Conservation (phyloP, 2,797 vertebrate genomes). For the Petrocephalus schoutedeni region DNA sequence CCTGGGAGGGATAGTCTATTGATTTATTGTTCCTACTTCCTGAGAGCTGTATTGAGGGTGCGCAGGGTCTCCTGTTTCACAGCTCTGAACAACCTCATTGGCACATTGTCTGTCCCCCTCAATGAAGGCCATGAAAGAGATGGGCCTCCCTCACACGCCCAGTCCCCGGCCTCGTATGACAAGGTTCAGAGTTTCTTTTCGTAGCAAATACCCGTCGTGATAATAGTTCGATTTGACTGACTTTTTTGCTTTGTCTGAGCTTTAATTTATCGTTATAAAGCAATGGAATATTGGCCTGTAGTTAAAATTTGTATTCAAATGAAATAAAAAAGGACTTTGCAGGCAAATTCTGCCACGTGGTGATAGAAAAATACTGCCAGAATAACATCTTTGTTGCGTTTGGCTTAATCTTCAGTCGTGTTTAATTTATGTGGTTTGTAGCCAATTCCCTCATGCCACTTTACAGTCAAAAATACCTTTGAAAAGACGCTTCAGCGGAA, state of each 20-base stretch:
- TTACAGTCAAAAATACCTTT: not conserved
- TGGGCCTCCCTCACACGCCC: constrained; percentile 42
- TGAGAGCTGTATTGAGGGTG: constrained; percentile 50
- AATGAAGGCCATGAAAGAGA: constrained; percentile 47
- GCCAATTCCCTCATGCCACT: not conserved
- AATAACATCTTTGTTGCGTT: not conserved
- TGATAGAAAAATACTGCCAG: too few species aligned
- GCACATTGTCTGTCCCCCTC: constrained; percentile 47
- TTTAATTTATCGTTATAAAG: not conserved
- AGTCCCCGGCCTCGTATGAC: constrained; percentile 6
- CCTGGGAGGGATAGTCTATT: constrained; percentile 62
- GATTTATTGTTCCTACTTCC: constrained; percentile 63
- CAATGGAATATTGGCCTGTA: not conserved
- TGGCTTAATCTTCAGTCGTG: not conserved
- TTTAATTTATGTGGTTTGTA: not conserved
- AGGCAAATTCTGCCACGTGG: not conserved
- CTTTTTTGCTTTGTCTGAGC: not conserved
- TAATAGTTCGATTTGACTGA: not conserved
- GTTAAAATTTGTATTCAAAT: not conserved
- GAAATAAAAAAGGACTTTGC: not conserved
- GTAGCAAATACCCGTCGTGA: not conserved
- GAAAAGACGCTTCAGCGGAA: not conserved
- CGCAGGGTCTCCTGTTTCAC: constrained; percentile 40
- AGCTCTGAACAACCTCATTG: constrained; percentile 32
- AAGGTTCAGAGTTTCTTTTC: not conserved